phyloP scores from a whole-genome alignment of 2,113 vertebrate genomes.

The Sphyrna mokarran region DNA sequence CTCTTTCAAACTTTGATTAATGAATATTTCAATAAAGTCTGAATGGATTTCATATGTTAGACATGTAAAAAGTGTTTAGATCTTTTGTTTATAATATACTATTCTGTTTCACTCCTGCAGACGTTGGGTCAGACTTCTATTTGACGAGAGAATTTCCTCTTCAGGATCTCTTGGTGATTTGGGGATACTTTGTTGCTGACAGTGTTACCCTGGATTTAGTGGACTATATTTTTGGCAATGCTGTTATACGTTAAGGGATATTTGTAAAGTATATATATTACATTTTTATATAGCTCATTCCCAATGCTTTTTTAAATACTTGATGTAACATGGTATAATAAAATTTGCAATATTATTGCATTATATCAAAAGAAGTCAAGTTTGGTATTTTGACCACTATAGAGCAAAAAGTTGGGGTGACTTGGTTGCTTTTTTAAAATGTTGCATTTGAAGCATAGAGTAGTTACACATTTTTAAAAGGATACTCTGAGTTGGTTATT shows the following conservation, averaged over 20 bases:
- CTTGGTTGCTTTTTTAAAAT: not conserved
- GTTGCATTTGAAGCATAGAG: not conserved
- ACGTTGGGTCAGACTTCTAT: conserved; percentile 89
- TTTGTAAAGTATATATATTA: conserved; percentile 64
- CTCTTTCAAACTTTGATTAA: not conserved
- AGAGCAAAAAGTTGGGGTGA: not conserved
- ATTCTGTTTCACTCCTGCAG: conserved; percentile 53
- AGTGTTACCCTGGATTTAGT: conserved; percentile 86
- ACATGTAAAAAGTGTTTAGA: not conserved
- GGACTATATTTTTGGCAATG: conserved; percentile 95
- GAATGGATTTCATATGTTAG: not conserved
- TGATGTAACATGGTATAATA: not conserved
- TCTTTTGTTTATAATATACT: not conserved
- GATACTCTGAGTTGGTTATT: not conserved
- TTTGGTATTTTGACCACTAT: not conserved
- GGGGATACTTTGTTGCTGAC: conserved; percentile 93
- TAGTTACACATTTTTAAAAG: not conserved
- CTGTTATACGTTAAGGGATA: conserved; percentile 94
- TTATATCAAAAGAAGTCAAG: not conserved
- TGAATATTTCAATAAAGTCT: not conserved
- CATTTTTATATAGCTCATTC: not conserved
- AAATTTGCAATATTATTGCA: not conserved
- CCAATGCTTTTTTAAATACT: not conserved
- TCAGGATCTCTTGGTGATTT: conserved; percentile 90
- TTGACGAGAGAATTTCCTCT: conserved; percentile 88